phyloP scores from a whole-genome alignment of 2,797 vertebrate species.

The Acanthurus leucopareius region DNA sequence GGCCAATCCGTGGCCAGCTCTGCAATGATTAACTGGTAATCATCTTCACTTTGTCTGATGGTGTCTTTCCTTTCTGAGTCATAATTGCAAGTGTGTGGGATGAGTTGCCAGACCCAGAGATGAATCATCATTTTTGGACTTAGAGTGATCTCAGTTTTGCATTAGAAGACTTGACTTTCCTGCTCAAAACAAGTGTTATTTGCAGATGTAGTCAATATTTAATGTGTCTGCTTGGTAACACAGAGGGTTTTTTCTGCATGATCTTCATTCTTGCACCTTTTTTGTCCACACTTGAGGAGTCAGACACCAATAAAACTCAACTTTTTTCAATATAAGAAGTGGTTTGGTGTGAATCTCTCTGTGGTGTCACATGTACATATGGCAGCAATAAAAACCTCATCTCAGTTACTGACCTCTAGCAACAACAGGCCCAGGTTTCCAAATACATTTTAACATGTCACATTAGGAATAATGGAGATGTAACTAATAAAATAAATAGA shows the following conservation, averaged over 20 bases:
- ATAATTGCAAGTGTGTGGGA: constrained; percentile 6
- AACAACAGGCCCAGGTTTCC: too few species aligned
- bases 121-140: constrained; percentile 55
- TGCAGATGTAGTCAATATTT: background rate
- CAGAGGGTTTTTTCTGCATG: background rate
- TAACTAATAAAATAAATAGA: too few species aligned
- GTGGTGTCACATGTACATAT: too few species aligned
- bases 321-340: background rate
- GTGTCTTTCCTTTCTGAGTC: constrained; percentile 20
- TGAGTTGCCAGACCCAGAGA: background rate
- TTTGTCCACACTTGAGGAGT: background rate
- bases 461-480: too few species aligned
- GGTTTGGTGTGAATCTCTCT: background rate
- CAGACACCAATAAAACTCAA: background rate
- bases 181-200: background rate
- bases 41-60: constrained; percentile 29
- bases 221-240: background rate
- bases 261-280: background rate
- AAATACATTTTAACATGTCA: too few species aligned
- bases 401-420: too few species aligned
- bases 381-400: too few species aligned
- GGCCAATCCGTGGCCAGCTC: background rate
- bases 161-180: background rate
- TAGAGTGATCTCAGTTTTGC: constrained; percentile 35
- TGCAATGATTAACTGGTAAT: constrained; percentile 23